Base-by-base conservation (phyloP, 2,113 vertebrate genomes). In the Plecturocebus donacophilus region DNA sequence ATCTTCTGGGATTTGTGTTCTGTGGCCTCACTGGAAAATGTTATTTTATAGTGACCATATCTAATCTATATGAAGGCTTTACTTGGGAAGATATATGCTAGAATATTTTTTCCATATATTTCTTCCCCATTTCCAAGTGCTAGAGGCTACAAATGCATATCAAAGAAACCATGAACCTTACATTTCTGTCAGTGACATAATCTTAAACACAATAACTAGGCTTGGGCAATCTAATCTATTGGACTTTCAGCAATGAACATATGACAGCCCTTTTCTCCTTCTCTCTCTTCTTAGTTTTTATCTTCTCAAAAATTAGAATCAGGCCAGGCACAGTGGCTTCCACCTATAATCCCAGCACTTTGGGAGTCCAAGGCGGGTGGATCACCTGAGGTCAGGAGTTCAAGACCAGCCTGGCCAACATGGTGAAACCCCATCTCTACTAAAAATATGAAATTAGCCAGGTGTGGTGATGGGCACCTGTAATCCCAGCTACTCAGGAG, bases 51-150 rank as follows among this genome's bases (percentile, higher is more conserved):
- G n/a, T 49, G 27, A 12, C 32, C 32, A 23, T 32, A 58, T 49
- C 54, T 70, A 32, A 56, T 49, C 54, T 70, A 32, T 64, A 49
- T 38, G 75, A 81, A 83, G 47, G 61, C 40, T 54, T 94, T 61
- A 70, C 32, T 87, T 87, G 71, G 54, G 23, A 75, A 92, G 52
- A 52, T 23, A 71, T 19, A 83, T 20, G 20, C 89, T 56, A 76
- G 61, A 96, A 87, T 12, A 76, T 93, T 92, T 25, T 92, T 70
- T 87, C 87, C 61, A 2, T 58, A 32, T 52, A 38, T 90, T 92
- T 86, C 12, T 90, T 87, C 27, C 42, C 88, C 42, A 94, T 81
- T 61, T 84, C 66, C 66, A 82, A 87, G 35, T 76, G 8, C 27
- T 76, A 64, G 27, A 66, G 14, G 16, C 77, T 86, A 82, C 2